Evolutionary conservation across 2,113 vertebrate species (phyloP), one percentile per base, ranked within the genome.

Genomic region (Triplophysa rosa): DNA sequence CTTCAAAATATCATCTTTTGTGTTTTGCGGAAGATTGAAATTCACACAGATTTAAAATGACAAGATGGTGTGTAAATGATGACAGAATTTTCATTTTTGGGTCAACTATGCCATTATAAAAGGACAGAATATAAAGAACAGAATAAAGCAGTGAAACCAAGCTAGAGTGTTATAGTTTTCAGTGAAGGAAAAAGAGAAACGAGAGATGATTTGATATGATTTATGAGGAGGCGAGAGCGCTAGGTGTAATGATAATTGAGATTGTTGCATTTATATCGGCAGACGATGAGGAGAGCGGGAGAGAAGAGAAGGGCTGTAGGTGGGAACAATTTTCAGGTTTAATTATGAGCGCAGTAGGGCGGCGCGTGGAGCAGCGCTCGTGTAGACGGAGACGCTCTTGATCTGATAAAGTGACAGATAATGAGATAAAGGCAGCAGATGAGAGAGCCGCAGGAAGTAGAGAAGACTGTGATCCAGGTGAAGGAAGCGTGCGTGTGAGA

Each of bases 371-470:
- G 61, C 68, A 24, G 65, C 8, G 74, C 56, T 19, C 73, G 77
- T 84, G 84, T 83, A 86, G 81, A 78, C 62, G 66, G 70, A 89
- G 83, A 73, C 83, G 76, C 81, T 80, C 83, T 87, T 90, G 76
- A 89, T 89, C 82, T 88, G 83, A 87, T 88, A 84, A 87, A 82
- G 74, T 89, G 87, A 88, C 87, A 89, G 85, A 80, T 78, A 87
- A 88, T 87, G 86, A 87, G 85, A 84, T 87, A 42, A 80, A 56
- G 68, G 71, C 65, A 79, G 75, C 86, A 86, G 86, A 83, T 79
- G 83, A 82, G 77, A 37, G 52, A 56, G 45, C 82, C 61, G 17
- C 26, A 42, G 82, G 80, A 80, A 63, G 78, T 45, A 23, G 19
- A 42, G 73, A 54, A 64, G 42, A n/a, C 26, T 66, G 80, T 84